These are phyloP conservation scores for Nysson spinosus DNA, from an alignment of 2,888 invertebrate genomes.

Conservation along the genomic window DNA sequence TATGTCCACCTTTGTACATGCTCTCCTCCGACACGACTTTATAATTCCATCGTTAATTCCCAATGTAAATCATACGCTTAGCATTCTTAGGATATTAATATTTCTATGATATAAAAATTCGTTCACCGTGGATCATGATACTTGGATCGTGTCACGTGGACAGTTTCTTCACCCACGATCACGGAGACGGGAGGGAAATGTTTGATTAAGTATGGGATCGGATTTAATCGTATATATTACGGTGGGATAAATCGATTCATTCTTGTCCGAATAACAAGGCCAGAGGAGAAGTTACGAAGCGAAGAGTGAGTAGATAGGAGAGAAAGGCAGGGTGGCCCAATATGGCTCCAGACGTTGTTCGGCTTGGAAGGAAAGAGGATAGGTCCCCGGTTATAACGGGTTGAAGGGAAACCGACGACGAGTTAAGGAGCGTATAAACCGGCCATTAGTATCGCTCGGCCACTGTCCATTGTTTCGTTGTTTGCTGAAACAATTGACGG, in stretches of 20 bases:
- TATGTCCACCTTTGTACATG: conserved; percentile 21
- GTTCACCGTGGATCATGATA: too few relatives aligned
- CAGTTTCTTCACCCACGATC: too few relatives aligned
- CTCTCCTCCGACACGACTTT: too few relatives aligned
- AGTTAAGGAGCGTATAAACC: conserved; percentile 73
- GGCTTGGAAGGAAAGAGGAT: conserved; percentile 24
- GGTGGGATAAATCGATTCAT: too few relatives aligned
- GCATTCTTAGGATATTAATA: too few relatives aligned
- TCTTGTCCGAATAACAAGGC: conserved; percentile 2
- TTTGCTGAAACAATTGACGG: conserved; percentile 76
- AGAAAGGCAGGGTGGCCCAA: conserved; percentile 47
- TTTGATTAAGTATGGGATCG: too few relatives aligned
- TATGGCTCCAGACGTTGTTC: conserved; percentile 40
- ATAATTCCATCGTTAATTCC: too few relatives aligned
- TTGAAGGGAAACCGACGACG: conserved; percentile 46
- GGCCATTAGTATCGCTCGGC: conserved; percentile 69
- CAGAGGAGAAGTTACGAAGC: background rate
- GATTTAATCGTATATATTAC: too few relatives aligned
- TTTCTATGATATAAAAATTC: too few relatives aligned
- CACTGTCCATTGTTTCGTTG: conserved; percentile 72
- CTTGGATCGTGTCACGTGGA: too few relatives aligned
- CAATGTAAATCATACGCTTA: too few relatives aligned
- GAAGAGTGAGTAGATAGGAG: conserved; percentile 6
- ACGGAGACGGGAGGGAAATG: too few relatives aligned
- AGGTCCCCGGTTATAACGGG: conserved; percentile 16